These are phyloP conservation scores for Acronicta aceris DNA, from an alignment of 2,888 invertebrate species.

Conservation along the genomic window DNA sequence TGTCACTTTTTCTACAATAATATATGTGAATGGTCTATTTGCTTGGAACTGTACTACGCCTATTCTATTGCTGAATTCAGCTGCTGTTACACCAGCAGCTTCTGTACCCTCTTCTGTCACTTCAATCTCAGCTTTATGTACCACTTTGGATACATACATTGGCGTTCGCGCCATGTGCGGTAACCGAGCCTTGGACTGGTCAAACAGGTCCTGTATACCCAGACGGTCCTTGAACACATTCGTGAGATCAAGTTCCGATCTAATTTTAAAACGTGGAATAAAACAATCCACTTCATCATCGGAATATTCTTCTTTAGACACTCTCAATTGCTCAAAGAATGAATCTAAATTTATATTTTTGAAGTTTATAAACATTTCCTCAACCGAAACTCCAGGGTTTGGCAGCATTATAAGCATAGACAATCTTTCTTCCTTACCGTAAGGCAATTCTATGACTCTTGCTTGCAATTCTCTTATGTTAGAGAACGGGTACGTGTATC, in stretches of 20 bases:
- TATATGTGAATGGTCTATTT: constrained; percentile 91
- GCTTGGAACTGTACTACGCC: constrained; percentile 90
- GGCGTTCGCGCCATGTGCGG: constrained; percentile 85
- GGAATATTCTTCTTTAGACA: constrained; percentile 83
- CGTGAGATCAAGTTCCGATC: constrained; percentile 89
- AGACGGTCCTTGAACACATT: constrained; percentile 78
- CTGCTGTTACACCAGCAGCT: constrained; percentile 90
- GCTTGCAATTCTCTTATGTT: constrained; percentile 88
- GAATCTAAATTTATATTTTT: constrained; percentile 77
- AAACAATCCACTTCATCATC: constrained; percentile 91
- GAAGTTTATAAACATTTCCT: constrained; percentile 87
- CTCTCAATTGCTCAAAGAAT: constrained; percentile 85
- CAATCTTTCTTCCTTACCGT: constrained; percentile 87
- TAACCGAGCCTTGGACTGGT: constrained; percentile 69
- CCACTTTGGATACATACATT: constrained; percentile 88
- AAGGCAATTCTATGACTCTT: constrained; percentile 91
- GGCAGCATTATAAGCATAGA: constrained; percentile 92
- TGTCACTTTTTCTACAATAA: constrained; percentile 90
- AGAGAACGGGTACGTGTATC: constrained; percentile 89
- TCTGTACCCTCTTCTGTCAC: constrained; percentile 93
- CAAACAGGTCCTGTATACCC: constrained; percentile 90
- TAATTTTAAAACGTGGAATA: constrained; percentile 90
- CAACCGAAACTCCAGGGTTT: constrained; percentile 85
- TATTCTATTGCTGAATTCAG: constrained; percentile 85
- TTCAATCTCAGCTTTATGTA: constrained; percentile 93